Conservation (phyloP, 2,113 vertebrate genomes). For the Peromyscus polionotus region DNA sequence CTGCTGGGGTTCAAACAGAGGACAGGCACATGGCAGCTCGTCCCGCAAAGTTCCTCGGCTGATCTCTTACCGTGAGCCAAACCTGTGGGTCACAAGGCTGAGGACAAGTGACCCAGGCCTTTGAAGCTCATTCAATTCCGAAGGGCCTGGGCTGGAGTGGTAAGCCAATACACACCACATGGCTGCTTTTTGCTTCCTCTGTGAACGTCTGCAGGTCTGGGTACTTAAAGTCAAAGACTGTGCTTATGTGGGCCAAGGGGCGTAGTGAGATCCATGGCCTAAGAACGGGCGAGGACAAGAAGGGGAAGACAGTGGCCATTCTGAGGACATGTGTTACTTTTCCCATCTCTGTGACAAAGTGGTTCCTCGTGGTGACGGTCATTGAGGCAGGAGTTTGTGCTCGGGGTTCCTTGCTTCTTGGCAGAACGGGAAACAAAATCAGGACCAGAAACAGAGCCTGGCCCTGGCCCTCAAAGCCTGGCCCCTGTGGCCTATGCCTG, state of each 20-base stretch:
- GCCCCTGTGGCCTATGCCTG: neutral
- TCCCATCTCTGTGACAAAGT: neutral
- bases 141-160: fast-evolving
- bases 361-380: neutral
- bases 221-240: neutral
- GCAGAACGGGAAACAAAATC: neutral
- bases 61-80: neutral
- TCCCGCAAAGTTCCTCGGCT: neutral
- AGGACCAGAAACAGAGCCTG: neutral
- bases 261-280: neutral
- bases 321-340: neutral
- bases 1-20: neutral
- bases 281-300: neutral
- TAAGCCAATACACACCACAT: neutral
- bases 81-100: neutral
- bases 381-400: neutral
- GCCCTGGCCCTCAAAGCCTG: neutral
- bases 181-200: no score
- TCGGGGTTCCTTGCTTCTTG: neutral
- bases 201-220: fast-evolving
- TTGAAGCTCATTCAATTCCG: neutral
- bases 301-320: fast-evolving
- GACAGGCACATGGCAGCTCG: neutral
- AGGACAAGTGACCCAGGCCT: fast-evolving
- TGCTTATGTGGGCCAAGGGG: neutral